Base-by-base conservation (phyloP, 2,113 vertebrate species). In the Oncorhynchus nerka region DNA sequence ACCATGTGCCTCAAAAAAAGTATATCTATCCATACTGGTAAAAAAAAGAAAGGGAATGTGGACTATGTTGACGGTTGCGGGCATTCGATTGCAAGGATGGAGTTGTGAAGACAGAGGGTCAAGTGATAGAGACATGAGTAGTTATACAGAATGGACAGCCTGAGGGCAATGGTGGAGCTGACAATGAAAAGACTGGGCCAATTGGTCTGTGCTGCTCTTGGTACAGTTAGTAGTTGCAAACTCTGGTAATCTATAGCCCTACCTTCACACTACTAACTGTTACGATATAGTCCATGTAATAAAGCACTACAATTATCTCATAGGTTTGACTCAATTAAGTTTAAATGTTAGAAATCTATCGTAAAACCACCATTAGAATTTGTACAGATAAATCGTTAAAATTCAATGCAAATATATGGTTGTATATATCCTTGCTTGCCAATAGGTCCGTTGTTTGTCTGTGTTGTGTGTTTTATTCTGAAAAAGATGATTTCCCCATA, bases 401-500 rank as follows among this genome's bases (percentile, higher is more conserved):
- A 75, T 66, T 78, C 61, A 71, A 26, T 51, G 75, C 76, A 83
- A 65, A 75, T 66, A 24, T n/a, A 62, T 9, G 32, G 13, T 72
- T 45, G n/a, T 32, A 9, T 59, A 32, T 24, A 62, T 62, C 16
- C n/a, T n/a, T 3, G 1, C 76, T 73, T 59, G 74, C 57, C 39
- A 68, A 73, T 80, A 75, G 4, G 26, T 75, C 81, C 75, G 74
- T 79, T 51, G 68, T 81, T 24, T 49, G 39, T 11, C 39, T 12
- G 39, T 45, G 39, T 45, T 45, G 76, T 83, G 78, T 82, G 75
- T 51, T 68, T 13, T 19, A 22, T 69, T 26, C 5, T 45, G 66
- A 15, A 24, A 51, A 71, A 68, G 65, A 7, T 72, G 66, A 73
- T 15, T 15, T 49, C 62, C 61, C 45, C 12, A 20, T 73, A 24